phyloP scores from a whole-genome alignment of 2,113 vertebrate genomes.

The Sorex fumeus region DNA sequence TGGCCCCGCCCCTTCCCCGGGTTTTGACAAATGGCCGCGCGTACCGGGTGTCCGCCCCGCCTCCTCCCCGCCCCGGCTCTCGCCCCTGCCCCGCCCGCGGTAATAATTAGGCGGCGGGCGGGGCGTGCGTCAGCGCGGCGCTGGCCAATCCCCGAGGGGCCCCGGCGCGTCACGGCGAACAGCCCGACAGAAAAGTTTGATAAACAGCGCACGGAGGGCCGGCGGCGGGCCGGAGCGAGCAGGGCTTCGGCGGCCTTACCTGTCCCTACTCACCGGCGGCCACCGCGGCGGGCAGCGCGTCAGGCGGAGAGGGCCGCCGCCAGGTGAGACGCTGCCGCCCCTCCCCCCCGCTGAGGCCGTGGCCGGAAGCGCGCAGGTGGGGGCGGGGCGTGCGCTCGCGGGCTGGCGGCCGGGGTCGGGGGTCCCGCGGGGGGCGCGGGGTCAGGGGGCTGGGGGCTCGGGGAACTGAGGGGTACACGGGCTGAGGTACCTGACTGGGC shows the following conservation, averaged over 20 bases:
- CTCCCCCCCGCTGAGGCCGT: constrained; percentile 37
- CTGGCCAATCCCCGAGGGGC: constrained; percentile 60
- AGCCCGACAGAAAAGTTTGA: constrained; percentile 87
- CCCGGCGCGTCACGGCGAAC: constrained; percentile 83
- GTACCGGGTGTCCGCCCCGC: neutral
- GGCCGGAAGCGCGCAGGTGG: constrained; percentile 37
- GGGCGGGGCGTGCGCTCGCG: constrained; percentile 48
- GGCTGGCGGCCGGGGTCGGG: constrained; percentile 45
- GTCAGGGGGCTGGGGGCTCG: neutral
- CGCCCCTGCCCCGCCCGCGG: neutral
- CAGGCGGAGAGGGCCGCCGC: neutral
- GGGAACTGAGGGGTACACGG: too few species aligned
- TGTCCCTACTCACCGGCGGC: constrained; percentile 76
- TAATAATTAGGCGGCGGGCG: constrained; percentile 66
- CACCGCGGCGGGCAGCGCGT: constrained; percentile 71
- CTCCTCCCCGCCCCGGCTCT: neutral
- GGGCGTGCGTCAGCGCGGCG: constrained; percentile 79
- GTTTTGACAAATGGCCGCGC: neutral
- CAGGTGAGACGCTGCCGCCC: neutral
- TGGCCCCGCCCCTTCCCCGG: neutral
- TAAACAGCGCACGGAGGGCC: constrained; percentile 80
- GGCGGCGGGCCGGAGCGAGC: constrained; percentile 71
- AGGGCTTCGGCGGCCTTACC: constrained; percentile 74
- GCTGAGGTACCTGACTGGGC: too few species aligned
- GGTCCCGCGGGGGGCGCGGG: constrained; percentile 44